A percentile compares a stretch with the other conserved stretches of the same genome.
phyloP scores from a whole-genome alignment of 2,113 vertebrate genomes.

The Strix aluco region DNA sequence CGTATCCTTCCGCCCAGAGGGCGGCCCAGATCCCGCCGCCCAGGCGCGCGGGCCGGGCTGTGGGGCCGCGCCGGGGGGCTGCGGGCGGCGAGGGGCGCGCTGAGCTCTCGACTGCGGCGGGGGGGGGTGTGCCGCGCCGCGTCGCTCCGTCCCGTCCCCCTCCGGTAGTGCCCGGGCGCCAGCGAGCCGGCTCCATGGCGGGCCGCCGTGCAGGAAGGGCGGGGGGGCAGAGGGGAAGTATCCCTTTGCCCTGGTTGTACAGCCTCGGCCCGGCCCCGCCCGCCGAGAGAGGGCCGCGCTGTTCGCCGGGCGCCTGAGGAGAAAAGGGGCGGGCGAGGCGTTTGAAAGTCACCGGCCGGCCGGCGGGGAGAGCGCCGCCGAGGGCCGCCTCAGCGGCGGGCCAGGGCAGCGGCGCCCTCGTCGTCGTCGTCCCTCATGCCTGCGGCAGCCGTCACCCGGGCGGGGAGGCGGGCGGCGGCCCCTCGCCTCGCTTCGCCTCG shows the following conservation, averaged over 20 bases:
- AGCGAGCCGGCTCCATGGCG: not conserved
- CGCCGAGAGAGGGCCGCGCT: not conserved
- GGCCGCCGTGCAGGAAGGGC: not conserved
- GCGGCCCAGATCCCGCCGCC: not conserved
- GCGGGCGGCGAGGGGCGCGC: accelerated
- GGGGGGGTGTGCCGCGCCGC: accelerated
- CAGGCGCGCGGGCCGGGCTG: not conserved
- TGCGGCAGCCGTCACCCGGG: not conserved
- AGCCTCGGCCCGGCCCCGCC: not conserved
- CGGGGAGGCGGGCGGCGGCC: not conserved
- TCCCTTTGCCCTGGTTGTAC: not conserved
- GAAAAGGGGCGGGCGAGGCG: not conserved
- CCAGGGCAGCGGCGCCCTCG: not conserved
- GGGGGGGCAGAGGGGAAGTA: not conserved
- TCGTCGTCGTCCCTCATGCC: too few species aligned
- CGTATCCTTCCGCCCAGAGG: slow-evolving; percentile 74
- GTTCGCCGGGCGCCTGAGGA: not conserved
- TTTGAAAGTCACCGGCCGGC: not conserved
- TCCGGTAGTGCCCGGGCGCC: not conserved
- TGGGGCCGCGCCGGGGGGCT: accelerated
- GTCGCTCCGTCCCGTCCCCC: too few species aligned
- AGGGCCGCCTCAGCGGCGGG: not conserved
- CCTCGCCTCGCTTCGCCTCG: not conserved
- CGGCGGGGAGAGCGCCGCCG: not conserved
- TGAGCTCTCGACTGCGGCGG: accelerated